phyloP scores from a whole-genome alignment of 2,113 vertebrate species.

The Chaetodon trifascialis region DNA sequence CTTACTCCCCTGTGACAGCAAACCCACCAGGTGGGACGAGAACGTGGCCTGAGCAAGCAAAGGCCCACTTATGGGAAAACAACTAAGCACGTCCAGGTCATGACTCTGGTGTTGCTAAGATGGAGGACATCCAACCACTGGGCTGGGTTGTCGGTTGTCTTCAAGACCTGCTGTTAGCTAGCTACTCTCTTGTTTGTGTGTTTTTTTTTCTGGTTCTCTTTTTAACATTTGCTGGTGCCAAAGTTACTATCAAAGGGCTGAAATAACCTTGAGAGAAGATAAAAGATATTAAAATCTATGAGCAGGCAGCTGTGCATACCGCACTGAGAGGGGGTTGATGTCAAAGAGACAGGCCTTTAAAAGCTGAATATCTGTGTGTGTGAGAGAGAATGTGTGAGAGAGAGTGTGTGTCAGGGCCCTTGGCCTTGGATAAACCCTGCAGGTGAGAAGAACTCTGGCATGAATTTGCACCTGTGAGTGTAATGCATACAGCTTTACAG shows the following conservation, averaged over 20 bases:
- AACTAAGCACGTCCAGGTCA: slow-evolving; percentile 70
- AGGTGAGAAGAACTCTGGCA: slow-evolving; percentile 46
- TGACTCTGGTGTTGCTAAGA: slow-evolving; percentile 40
- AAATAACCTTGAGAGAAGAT: slow-evolving; percentile 56
- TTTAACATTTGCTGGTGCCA: slow-evolving; percentile 13
- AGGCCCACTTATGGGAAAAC: slow-evolving; percentile 57
- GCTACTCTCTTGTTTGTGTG: not conserved
- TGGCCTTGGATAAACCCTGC: slow-evolving; percentile 53
- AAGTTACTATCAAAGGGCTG: slow-evolving; percentile 42
- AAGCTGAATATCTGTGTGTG: slow-evolving; percentile 26
- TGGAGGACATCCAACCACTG: slow-evolving; percentile 11
- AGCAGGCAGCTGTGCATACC: slow-evolving; percentile 33
- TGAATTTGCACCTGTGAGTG: slow-evolving; percentile 9
- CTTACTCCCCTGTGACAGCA: slow-evolving; percentile 58
- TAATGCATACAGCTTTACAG: slow-evolving; percentile 5
- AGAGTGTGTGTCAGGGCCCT: slow-evolving; percentile 1
- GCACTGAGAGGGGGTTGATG: slow-evolving; percentile 54
- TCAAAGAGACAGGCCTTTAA: slow-evolving; percentile 51
- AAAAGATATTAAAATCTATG: slow-evolving; percentile 49
- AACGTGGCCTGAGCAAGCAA: slow-evolving; percentile 30
- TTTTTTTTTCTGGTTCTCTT: not conserved
- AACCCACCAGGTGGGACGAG: slow-evolving; percentile 16
- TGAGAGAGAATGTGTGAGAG: slow-evolving; percentile 3
- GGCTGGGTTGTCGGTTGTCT: slow-evolving; percentile 18
- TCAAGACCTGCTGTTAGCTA: not conserved